Percentiles rank a stretch among this genome's conserved stretches.
Evolutionary conservation across 2,888 invertebrate species (phyloP).

Genomic region (Tipula unca): DNA sequence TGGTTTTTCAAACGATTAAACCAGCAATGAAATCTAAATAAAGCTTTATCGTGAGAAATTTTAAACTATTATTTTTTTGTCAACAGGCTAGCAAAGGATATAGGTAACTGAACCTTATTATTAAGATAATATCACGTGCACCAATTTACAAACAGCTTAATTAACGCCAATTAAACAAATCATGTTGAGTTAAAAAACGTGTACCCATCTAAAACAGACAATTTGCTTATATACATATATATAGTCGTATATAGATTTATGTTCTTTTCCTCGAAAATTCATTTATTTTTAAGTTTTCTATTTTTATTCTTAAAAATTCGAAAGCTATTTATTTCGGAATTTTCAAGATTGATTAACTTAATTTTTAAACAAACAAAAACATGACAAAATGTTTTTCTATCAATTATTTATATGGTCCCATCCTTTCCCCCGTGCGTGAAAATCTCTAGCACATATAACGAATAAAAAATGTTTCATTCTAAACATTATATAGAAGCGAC

Average conservation of each 20-base stretch:
- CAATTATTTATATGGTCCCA: not conserved
- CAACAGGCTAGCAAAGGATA: too few species aligned
- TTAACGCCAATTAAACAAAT: not conserved
- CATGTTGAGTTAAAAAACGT: not conserved
- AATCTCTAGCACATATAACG: not conserved
- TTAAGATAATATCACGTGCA: not conserved
- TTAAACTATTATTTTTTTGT: too few species aligned
- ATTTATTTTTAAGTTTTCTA: not conserved
- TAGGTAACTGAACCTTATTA: not conserved
- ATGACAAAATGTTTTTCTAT: not conserved
- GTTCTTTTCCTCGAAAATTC: not conserved
- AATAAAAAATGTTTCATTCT: not conserved
- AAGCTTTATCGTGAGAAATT: not conserved
- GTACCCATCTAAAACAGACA: not conserved
- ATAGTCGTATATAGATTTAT: not conserved
- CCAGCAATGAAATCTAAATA: not conserved
- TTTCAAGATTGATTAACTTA: conserved; percentile 8
- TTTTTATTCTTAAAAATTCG: not conserved
- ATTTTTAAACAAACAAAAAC: not conserved
- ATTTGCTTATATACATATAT: not conserved
- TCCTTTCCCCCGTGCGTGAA: not conserved
- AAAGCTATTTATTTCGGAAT: not conserved
- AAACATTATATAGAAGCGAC: not conserved
- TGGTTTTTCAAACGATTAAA: not conserved
- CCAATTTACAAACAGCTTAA: not conserved